These are phyloP conservation scores for Alsophila aescularia DNA, from an alignment of 2,888 invertebrate genomes.

Conservation along the genomic window DNA sequence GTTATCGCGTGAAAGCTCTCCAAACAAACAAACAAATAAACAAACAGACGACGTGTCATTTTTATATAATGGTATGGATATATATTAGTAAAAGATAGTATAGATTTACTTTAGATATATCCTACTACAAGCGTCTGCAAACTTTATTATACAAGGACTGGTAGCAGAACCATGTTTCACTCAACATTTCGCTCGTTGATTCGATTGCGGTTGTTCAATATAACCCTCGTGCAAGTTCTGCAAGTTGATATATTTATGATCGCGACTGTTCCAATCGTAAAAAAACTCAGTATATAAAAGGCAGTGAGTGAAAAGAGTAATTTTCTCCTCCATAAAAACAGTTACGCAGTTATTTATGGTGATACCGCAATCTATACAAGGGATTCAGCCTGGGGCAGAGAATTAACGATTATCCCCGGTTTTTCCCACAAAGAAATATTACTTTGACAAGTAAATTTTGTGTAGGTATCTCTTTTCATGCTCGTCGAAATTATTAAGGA, in stretches of 20 bases:
- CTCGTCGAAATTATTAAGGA: conserved; percentile 51
- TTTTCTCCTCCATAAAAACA: conserved; percentile 82
- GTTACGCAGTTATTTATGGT: conserved; percentile 81
- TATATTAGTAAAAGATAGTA: too few relatives aligned
- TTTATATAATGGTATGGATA: too few relatives aligned
- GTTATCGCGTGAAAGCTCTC: too few relatives aligned
- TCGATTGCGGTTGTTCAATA: conserved; percentile 19
- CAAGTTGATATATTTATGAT: conserved; percentile 24
- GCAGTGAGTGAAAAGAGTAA: conserved; percentile 76
- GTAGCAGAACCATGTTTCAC: background rate
- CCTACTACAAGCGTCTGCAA: conserved; percentile 15
- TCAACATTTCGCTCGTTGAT: conserved; percentile 10
- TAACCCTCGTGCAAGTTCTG: conserved; percentile 13
- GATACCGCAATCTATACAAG: conserved; percentile 82
- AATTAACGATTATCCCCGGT: conserved; percentile 78
- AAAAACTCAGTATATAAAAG: conserved; percentile 70
- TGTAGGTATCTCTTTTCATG: conserved; percentile 65
- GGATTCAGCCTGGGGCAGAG: conserved; percentile 75
- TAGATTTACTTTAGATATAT: background rate
- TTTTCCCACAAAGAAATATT: conserved; percentile 76
- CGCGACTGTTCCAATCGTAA: conserved; percentile 52
- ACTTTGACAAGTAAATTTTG: conserved; percentile 77
- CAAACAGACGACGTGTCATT: too few relatives aligned
- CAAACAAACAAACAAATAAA: too few relatives aligned
- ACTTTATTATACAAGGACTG: conserved; percentile 16